Evolutionary conservation across 2,888 invertebrate genomes (phyloP).

Genomic region (Andrena praecox): DNA sequence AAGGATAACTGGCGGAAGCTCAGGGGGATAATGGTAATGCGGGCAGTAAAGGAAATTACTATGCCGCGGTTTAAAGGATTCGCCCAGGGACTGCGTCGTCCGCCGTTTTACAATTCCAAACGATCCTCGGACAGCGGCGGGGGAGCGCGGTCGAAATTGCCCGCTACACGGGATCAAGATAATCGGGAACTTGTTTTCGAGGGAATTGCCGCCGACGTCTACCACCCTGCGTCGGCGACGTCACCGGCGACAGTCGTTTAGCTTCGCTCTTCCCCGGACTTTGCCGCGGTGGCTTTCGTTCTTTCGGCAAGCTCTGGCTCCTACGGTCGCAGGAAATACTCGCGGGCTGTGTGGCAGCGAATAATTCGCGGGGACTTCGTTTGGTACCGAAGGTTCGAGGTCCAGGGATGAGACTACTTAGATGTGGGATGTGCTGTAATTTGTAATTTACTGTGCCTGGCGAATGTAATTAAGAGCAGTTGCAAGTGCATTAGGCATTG

Average conservation of each 20-base stretch:
- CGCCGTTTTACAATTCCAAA: conserved; percentile 48
- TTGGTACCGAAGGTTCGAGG: background rate
- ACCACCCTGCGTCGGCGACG: background rate
- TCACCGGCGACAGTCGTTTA: background rate
- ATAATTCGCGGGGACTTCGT: background rate
- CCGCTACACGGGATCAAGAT: conserved; percentile 27
- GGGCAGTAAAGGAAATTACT: conserved; percentile 67
- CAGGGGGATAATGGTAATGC: conserved; percentile 60
- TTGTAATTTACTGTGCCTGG: conserved; percentile 15
- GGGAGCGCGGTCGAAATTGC: conserved; percentile 20
- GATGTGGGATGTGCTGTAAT: background rate
- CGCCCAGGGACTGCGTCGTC: conserved; percentile 36
- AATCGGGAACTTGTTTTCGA: conserved; percentile 29
- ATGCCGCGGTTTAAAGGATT: conserved; percentile 62
- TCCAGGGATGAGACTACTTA: background rate
- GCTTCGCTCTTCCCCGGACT: background rate
- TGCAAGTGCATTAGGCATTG: conserved; percentile 14
- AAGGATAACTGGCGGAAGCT: conserved; percentile 37
- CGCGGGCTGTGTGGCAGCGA: background rate
- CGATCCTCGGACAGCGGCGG: conserved; percentile 2
- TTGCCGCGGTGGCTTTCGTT: background rate
- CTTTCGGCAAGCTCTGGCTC: background rate
- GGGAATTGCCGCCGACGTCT: background rate
- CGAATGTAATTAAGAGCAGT: conserved; percentile 2
- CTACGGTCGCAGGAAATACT: background rate